phyloP scores from a whole-genome alignment of 2,113 vertebrate species.

The Spea multiplicata region DNA sequence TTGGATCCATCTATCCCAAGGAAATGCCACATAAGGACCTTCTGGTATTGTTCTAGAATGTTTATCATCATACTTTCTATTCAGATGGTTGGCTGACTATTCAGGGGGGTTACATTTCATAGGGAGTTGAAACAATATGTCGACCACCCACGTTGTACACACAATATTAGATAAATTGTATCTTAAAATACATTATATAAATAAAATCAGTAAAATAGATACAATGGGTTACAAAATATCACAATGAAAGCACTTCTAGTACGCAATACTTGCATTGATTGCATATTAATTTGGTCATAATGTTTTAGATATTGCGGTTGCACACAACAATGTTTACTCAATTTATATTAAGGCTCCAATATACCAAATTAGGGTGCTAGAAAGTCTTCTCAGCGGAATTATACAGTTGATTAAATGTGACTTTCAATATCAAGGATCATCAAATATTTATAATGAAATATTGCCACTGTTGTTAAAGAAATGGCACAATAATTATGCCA shows the following conservation, averaged over 20 bases:
- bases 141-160: no score
- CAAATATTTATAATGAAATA: conserved; percentile 38
- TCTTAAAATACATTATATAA: conserved; percentile 11
- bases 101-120: no score
- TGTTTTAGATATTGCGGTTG: conserved; percentile 9
- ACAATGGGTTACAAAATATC: neutral
- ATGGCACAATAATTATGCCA: conserved; percentile 1
- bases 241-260: no score
- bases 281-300: conserved; percentile 1
- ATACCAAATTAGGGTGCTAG: conserved; percentile 4
- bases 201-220: neutral
- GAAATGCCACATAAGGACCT: no score
- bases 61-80: no score
- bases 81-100: no score
- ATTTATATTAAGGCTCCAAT: conserved; percentile 5
- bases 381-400: conserved; percentile 10
- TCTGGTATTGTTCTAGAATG: no score
- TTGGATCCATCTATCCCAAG: no score
- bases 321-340: neutral
- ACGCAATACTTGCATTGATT: no score
- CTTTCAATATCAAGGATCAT: conserved; percentile 30
- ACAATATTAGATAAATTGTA: no score
- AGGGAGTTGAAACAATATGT: no score
- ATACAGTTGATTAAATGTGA: conserved; percentile 32
- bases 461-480: conserved; percentile 24